A percentile compares a stretch with the other conserved stretches of the same genome.
phyloP scores from a whole-genome alignment of 2,888 invertebrate species.

The Lasioglossum marginatum region DNA sequence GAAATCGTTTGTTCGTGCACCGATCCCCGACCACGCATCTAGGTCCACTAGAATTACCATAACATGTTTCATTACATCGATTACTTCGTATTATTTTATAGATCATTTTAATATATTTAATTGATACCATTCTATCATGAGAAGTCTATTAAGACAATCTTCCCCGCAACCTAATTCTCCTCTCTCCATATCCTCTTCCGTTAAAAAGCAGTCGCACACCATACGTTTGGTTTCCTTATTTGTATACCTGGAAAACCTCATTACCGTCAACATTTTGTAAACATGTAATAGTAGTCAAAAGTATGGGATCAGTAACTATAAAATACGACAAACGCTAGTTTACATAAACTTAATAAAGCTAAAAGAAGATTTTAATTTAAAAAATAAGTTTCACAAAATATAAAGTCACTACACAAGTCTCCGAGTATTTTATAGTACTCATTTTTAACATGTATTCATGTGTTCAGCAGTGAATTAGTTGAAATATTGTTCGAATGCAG shows the following conservation, averaged over 20 bases:
- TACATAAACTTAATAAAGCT: constrained; percentile 1
- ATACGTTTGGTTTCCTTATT: constrained; percentile 97
- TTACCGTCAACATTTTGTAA: constrained; percentile 16
- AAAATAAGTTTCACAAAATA: background rate
- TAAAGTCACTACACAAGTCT: background rate
- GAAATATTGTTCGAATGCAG: background rate
- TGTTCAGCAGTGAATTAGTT: background rate
- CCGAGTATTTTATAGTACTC: background rate
- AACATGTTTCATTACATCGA: background rate
- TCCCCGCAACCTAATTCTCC: constrained; percentile 97
- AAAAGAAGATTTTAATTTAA: background rate
- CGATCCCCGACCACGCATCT: constrained; percentile 95
- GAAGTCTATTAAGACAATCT: constrained; percentile 97
- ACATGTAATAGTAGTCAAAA: background rate
- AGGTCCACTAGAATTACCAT: constrained; percentile 89
- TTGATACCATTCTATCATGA: constrained; percentile 98
- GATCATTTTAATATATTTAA: constrained; percentile 26
- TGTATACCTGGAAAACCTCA: constrained; percentile 85
- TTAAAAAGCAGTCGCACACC: constrained; percentile 97
- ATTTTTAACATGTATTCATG: background rate
- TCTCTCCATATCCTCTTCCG: constrained; percentile 93
- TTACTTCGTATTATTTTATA: background rate
- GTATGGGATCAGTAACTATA: background rate
- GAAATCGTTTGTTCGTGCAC: constrained; percentile 98
- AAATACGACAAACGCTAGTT: background rate